Percentiles rank a stretch among this genome's conserved stretches.
Evolutionary conservation across 2,113 vertebrate genomes (phyloP).

Genomic region (Anhinga anhinga): DNA sequence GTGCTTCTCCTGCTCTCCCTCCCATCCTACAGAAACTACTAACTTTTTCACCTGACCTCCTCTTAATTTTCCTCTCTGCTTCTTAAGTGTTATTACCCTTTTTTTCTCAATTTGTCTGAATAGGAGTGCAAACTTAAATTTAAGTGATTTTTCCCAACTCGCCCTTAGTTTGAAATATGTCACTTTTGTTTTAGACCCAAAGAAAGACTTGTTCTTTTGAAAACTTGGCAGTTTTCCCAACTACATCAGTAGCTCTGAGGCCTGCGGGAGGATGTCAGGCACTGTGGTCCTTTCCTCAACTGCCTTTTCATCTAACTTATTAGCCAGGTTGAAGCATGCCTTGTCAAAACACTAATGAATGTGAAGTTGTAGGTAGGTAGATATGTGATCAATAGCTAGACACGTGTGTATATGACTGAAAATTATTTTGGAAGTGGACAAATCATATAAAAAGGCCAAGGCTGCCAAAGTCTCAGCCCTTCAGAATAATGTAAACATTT

Average conservation of each 20-base stretch:
- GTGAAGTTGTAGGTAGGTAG: neutral
- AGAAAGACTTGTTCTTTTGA: neutral
- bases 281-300: neutral
- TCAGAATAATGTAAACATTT: neutral
- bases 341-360: neutral
- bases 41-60: neutral
- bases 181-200: neutral
- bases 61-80: neutral
- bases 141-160: neutral
- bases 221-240: neutral
- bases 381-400: neutral
- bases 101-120: neutral
- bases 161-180: neutral
- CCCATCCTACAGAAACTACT: neutral
- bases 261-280: neutral
- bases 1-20: neutral
- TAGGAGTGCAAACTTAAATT: neutral
- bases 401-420: neutral
- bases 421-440: neutral
- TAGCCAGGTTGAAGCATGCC: neutral
- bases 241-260: neutral
- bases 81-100: neutral
- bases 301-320: neutral
- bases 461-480: neutral
- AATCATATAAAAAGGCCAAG: neutral